Base-by-base conservation (phyloP, 1,140 invertebrate genomes). In the Drosophila sucinea region DNA sequence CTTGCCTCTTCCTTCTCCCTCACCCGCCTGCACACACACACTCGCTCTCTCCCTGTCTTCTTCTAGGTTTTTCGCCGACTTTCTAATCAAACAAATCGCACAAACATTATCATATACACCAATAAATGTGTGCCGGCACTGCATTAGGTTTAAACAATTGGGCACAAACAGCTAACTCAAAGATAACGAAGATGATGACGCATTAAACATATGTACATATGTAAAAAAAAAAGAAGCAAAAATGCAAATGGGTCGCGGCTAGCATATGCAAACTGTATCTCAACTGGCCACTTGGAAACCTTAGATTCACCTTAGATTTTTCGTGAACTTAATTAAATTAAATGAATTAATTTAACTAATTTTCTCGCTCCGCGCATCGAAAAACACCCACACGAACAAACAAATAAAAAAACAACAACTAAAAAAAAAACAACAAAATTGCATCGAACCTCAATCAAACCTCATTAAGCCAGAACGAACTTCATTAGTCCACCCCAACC, bases 81-180 rank as follows among this genome's bases (percentile, higher is more conserved):
- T 89, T 89, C 84, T 89, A 89, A 89, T 89, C 80, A 89, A 84
- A 89, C 80, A 81, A 70, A 44, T 29, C 54, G 58, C n/a, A 68
- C 63, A 74, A 64, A 76, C 44, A 71, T 58, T 56, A 62, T 58
- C 66, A 73, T 65, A 66, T 63, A 33, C 29, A 32, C 70, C 57
- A 41, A 29, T 4, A 17, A 71, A 11, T 25, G 68, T 67, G 65
- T 70, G 81, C 84, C 80, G 85, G 80, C 63, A 74, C 70, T 80
- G 72, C 63, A 56, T 68, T 78, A 73, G 63, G 61, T 67, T 70
- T 56, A 55, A 77, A 74, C 70, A 89, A 68, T 70, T 78, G 66
- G 68, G 70, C 68, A 65, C 70, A 71, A 56, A 51, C 58, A 38
- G 23, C 44, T 51, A 27, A 51, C n/a, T 51, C 7, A 7, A 51